These are phyloP conservation scores for human (Homo sapiens) DNA, from an alignment of 2,113 vertebrate species.

Conservation along the genomic window GRCh38 chr2:154991501-154992000, in stretches of 20 bases:
- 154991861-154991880: background rate
- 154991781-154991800: constrained; percentile 33
- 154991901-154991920: background rate
- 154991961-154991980: background rate
- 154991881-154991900: background rate
- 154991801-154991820: background rate
- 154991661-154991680: background rate
- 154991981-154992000: background rate
- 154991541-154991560: background rate
- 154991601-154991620: background rate
- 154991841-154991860: background rate
- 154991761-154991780: background rate
- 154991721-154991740: background rate
- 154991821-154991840: background rate
- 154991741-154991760: background rate
- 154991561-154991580: background rate
- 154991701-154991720: background rate
- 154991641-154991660: background rate
- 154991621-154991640: background rate
- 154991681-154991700: background rate
- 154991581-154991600: background rate
- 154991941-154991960: background rate
- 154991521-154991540: background rate
- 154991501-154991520: background rate
- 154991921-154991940: background rate